Evolutionary conservation across 2,113 vertebrate species (phyloP), one percentile per base, ranked within the genome.

Genomic region (Potamarius usumacintae): DNA sequence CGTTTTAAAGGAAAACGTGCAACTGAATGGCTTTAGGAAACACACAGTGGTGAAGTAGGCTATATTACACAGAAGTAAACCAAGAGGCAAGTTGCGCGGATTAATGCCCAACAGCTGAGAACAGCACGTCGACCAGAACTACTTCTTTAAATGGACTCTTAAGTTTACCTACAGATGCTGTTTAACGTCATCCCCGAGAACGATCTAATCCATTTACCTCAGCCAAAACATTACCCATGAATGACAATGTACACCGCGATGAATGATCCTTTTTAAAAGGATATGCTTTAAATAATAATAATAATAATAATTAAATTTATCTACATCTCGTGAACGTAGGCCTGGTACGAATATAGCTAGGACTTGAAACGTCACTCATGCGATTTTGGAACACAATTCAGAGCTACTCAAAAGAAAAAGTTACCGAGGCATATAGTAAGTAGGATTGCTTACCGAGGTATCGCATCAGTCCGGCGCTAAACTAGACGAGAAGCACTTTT

Each of bases 111-210:
- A 87, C 86, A 90, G 89, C 86, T 90, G 11, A 93, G 88, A 94
- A 93, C 91, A 53, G 71, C 94, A 93, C 91, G 85, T 25, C 63
- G 89, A 86, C 93, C 92, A 95, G 95, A 58, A 91, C 95, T 94
- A 92, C 87, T 93, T 96, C 94, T 95, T 96, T 96, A 96, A 96
- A 96, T 96, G 94, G 95, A 94, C 94, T 91, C 90, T 92, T 90
- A n/a, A 88, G 85, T 86, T 90, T 88, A 50, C 62, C 71, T 52
- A 79, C 79, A 81, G 78, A 87, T 78, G 34, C 30, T 90, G 89
- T 55, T 78, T 34, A 82, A 65, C 71, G 78, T 82, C 67, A 52
- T 60, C 7, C 3, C 60, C 69, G 12, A 53, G 30, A 30, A n/a
- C 4, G 48, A 83, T 25, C 58, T 42, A 50, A 55, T 48, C 22